phyloP scores from a whole-genome alignment of 2,113 vertebrate species.

The Bettongia penicillata region DNA sequence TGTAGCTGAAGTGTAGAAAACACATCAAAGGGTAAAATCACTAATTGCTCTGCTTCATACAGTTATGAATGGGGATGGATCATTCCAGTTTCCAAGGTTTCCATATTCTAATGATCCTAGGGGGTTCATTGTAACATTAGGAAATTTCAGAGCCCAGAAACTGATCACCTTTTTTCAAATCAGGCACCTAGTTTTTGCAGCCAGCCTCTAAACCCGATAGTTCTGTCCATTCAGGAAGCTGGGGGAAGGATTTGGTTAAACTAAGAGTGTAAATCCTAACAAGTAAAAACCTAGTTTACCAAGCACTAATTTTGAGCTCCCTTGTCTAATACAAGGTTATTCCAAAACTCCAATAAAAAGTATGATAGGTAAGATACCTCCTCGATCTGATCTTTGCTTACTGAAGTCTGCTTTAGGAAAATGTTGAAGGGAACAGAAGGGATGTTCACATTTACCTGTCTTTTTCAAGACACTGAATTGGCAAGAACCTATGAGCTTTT shows the following conservation, averaged over 20 bases:
- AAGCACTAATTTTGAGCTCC: not conserved
- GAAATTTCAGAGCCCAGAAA: not conserved
- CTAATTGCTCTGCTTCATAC: not conserved
- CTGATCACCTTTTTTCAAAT: not conserved
- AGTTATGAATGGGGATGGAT: not conserved
- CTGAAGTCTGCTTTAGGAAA: not conserved
- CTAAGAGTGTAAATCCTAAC: not conserved
- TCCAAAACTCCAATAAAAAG: not conserved
- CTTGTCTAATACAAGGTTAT: not conserved
- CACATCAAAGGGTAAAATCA: not conserved
- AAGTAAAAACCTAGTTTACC: not conserved
- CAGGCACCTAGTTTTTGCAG: not conserved
- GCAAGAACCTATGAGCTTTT: not conserved
- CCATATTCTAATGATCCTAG: not conserved
- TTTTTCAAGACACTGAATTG: not conserved
- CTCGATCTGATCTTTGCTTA: not conserved
- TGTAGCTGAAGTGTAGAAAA: not conserved
- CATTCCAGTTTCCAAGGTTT: not conserved
- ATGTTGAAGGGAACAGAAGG: not conserved
- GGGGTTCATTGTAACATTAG: not conserved
- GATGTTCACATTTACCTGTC: not conserved
- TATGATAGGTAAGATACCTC: not conserved
- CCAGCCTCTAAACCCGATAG: not conserved
- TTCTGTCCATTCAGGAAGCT: not conserved
- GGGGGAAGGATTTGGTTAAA: not conserved